Evolutionary conservation across 2,888 invertebrate species (phyloP).

Genomic region (Darwinula stevensoni): DNA sequence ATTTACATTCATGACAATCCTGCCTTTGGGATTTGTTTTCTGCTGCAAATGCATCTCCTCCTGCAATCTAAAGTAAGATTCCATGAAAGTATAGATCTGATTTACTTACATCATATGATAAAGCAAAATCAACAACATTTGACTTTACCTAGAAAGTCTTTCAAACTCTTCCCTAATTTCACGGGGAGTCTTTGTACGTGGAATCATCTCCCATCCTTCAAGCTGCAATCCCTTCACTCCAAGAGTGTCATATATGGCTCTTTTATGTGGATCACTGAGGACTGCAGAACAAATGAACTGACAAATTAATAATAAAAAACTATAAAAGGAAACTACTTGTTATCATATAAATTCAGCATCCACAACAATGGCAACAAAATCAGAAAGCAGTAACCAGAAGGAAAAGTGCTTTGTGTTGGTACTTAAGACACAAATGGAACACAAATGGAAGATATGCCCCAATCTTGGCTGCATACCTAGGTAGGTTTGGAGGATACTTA

Average conservation of each 20-base stretch:
- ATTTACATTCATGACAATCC: slow-evolving; percentile 56
- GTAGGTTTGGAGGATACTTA: too few relatives aligned
- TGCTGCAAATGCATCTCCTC: slow-evolving; percentile 66
- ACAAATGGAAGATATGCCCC: too few relatives aligned
- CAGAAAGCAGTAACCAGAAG: too few relatives aligned
- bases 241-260: slow-evolving; percentile 73
- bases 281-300: slow-evolving; percentile 25
- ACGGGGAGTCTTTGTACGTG: slow-evolving; percentile 63
- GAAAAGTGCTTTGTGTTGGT: too few relatives aligned
- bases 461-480: too few relatives aligned
- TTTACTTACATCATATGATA: too few relatives aligned
- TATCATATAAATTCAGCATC: too few relatives aligned
- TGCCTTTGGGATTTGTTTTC: slow-evolving; percentile 69
- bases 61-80: slow-evolving; percentile 25
- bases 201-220: slow-evolving; percentile 83
- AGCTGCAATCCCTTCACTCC: slow-evolving; percentile 75
- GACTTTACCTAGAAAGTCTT: slow-evolving; percentile 23
- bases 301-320: too few relatives aligned
- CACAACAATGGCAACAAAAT: too few relatives aligned
- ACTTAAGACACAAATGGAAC: too few relatives aligned
- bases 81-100: not conserved
- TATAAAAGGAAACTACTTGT: too few relatives aligned
- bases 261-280: slow-evolving; percentile 61
- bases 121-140: slow-evolving; percentile 10
- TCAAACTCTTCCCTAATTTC: slow-evolving; percentile 95